Conservation (phyloP, 2,113 vertebrate genomes). For the Proteles cristata region DNA sequence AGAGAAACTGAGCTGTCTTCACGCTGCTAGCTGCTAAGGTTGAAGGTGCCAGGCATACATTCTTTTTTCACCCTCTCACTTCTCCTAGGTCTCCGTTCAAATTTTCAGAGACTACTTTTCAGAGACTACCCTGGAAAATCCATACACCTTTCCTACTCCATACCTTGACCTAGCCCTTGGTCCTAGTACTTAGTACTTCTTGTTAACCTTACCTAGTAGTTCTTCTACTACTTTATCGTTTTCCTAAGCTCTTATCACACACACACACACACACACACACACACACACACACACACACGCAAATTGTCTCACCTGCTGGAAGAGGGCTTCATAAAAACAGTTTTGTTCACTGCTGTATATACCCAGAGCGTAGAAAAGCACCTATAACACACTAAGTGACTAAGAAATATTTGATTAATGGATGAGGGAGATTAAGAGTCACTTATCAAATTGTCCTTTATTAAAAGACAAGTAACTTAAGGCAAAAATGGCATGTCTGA, state of each 20-base stretch:
- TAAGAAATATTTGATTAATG: neutral
- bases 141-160: neutral
- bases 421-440: neutral
- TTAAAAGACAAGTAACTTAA: neutral
- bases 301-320: neutral
- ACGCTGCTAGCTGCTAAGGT: neutral
- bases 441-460: neutral
- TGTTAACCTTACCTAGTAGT: neutral
- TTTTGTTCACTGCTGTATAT: neutral
- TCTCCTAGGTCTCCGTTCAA: neutral
- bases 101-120: neutral
- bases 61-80: fast-evolving
- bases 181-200: neutral
- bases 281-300: fast-evolving
- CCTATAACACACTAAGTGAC: neutral
- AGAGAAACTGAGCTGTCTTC: neutral
- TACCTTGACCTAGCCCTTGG: fast-evolving
- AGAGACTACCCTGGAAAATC: neutral
- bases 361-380: neutral
- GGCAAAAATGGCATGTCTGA: neutral
- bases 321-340: neutral
- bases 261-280: too few species aligned
- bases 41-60: too few species aligned
- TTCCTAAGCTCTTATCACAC: neutral
- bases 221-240: neutral